Percentiles rank a stretch among this genome's conserved stretches.
These are phyloP conservation scores for Xyrauchen texanus DNA, from an alignment of 2,113 vertebrate genomes.

Conservation along the genomic window DNA sequence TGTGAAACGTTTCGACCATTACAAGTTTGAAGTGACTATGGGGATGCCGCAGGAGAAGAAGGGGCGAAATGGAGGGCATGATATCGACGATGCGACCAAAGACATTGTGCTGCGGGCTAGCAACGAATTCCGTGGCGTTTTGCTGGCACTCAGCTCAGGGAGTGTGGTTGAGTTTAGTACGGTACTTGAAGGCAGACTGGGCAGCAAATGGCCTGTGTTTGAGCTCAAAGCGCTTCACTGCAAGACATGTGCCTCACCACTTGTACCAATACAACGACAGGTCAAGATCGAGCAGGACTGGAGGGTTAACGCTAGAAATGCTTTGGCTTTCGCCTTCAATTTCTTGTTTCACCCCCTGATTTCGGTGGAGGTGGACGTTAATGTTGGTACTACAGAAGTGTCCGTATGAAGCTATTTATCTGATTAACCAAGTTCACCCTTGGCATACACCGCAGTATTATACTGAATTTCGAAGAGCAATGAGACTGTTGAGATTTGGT, in stretches of 20 bases:
- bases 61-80: conserved; percentile 72
- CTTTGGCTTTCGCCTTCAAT: conserved; percentile 92
- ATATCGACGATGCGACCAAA: conserved; percentile 93
- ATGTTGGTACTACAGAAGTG: conserved; percentile 16
- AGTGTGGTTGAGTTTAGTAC: conserved; percentile 96
- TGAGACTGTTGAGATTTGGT: too few relatives aligned
- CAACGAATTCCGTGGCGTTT: conserved; percentile 86
- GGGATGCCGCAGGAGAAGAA: conserved; percentile 86
- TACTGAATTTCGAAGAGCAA: background rate
- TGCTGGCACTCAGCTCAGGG: conserved; percentile 84
- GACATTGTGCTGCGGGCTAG: conserved; percentile 96
- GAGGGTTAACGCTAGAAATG: conserved; percentile 81
- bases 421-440: too few relatives aligned
- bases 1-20: conserved; percentile 90
- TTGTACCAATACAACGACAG: conserved; percentile 75
- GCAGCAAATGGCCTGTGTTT: conserved; percentile 98
- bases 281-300: conserved; percentile 95
- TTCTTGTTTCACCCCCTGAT: conserved; percentile 96
- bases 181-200: conserved; percentile 92
- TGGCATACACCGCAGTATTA: conserved; percentile 23
- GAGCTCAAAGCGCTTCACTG: conserved; percentile 95
- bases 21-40: conserved; percentile 96
- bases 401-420: background rate
- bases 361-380: conserved; percentile 71
- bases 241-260: conserved; percentile 82